Evolutionary conservation across 2,888 invertebrate species (phyloP), one percentile per base, ranked within the genome.

Genomic region (Agrotis segetum): DNA sequence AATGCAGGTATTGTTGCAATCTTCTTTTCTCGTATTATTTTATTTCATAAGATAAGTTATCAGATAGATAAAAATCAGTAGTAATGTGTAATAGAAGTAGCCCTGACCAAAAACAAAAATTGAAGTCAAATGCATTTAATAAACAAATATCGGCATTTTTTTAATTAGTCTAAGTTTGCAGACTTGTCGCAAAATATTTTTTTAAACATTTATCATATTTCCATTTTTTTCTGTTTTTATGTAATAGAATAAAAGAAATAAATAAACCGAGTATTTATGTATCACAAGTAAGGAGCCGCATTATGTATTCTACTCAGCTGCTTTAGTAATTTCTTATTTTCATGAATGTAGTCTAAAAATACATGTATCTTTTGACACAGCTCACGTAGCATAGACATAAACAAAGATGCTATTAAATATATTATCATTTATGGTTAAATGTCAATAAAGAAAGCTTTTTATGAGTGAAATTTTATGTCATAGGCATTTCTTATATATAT

Each of bases 401-500:
- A 84, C 74, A 71, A 56, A 72, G 67, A 24, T n/a, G 64, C 24
- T 67, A 83, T 80, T 73, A 80, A 76, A 81, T 68, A 56, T 76
- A 82, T 74, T 77, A 75, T 74, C 77, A 83, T 83, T n/a, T n/a
- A 77, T 29, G 77, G 73, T 84, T 71, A 72, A 79, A 78, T 65
- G 79, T 72, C 85, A 67, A 40, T 88, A 88, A 86, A 87, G 19
- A 65, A 13, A 69, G 65, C 11, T 74, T 87, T 88, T 88, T 88
- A 88, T 78, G 84, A 78, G 74, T 82, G 74, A 87, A 72, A 74
- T 83, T 85, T 87, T 87, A 86, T 84, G 79, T 74, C 74, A 58
- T 71, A 75, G 68, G 21, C 40, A 72, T 67, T 83, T 78, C 81
- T 72, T 81, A 76, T 80, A 71, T 24, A 24, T 24, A 71, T 47